A percentile compares a stretch with the other conserved stretches of the same genome.
These are phyloP conservation scores for Laticauda laticaudata DNA, from an alignment of 2,113 vertebrate genomes.

Conservation along the genomic window DNA sequence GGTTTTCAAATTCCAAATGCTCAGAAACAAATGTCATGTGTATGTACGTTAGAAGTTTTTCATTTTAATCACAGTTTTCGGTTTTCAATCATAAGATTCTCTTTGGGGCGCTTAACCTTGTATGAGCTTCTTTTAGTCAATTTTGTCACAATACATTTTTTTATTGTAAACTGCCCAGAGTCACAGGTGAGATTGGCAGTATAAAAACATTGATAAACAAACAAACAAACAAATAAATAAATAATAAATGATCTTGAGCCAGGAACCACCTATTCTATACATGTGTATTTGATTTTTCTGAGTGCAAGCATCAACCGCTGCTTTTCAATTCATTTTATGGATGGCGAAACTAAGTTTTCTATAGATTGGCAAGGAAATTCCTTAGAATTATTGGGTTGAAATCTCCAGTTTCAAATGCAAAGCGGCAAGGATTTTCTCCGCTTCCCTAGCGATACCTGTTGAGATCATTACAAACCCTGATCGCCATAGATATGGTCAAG, in stretches of 20 bases:
- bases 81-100: neutral
- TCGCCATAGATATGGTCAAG: neutral
- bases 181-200: neutral
- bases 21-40: neutral
- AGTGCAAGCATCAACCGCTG: neutral
- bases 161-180: neutral
- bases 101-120: neutral
- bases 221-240: neutral
- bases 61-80: too few species aligned
- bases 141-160: neutral
- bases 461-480: neutral
- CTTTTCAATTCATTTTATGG: neutral
- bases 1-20: neutral
- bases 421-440: neutral
- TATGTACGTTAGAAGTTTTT: neutral
- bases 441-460: neutral
- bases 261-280: too few species aligned
- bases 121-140: conserved; percentile 5
- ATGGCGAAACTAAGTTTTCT: neutral
- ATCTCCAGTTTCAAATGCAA: neutral
- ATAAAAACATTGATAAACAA: neutral
- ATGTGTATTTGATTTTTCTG: neutral
- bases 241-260: too few species aligned
- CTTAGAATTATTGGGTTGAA: neutral
- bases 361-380: neutral